A percentile compares a stretch with the other conserved stretches of the same genome.
These are phyloP conservation scores for Clunio marinus DNA, from an alignment of 2,888 invertebrate genomes.

Conservation along the genomic window DNA sequence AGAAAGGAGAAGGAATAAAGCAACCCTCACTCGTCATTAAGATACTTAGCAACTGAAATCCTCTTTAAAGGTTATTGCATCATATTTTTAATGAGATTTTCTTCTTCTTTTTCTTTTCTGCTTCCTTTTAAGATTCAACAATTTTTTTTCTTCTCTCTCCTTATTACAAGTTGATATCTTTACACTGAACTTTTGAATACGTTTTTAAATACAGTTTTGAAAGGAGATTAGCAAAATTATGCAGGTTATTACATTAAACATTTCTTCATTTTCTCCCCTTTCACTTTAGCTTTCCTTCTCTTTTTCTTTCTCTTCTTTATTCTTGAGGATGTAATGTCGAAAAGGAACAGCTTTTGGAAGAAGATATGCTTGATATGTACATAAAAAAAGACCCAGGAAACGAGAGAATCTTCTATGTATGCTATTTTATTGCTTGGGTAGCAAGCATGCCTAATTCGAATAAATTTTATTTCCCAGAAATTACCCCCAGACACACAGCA, in stretches of 20 bases:
- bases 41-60: constrained; percentile 34
- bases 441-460: constrained; percentile 34
- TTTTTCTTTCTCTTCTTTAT: no score
- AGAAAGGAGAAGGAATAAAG: neutral
- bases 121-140: neutral
- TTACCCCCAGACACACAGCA: neutral
- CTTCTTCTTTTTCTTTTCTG: neutral
- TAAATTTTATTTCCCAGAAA: constrained; percentile 28
- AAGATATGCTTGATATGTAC: no score
- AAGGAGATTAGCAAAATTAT: constrained; percentile 22
- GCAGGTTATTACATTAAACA: constrained; percentile 18
- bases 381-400: neutral
- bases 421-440: constrained; percentile 29
- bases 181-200: neutral
- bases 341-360: no score
- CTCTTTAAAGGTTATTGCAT: constrained; percentile 35
- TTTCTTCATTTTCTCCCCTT: neutral
- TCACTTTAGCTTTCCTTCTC: no score
- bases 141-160: neutral
- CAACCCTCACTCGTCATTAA: constrained; percentile 34
- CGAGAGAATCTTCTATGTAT: neutral
- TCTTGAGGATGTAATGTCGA: no score
- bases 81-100: constrained; percentile 38
- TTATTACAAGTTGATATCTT: neutral
- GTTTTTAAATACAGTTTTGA: constrained; percentile 8